Conservation (phyloP, 2,113 vertebrate genomes). For the Ovis canadensis region DNA sequence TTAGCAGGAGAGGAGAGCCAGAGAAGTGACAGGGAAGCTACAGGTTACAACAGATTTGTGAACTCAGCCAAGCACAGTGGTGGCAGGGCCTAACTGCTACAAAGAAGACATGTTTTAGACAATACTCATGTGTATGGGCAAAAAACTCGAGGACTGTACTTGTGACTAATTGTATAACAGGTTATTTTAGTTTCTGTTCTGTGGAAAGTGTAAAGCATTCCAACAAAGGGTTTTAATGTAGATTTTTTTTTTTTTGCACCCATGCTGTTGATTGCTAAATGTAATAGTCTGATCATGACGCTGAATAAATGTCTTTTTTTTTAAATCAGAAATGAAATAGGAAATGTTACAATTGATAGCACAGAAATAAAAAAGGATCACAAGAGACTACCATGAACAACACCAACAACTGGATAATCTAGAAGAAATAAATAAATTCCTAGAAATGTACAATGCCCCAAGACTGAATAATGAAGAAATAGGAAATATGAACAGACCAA, state of each 20-base stretch:
- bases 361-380: background rate
- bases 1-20: slow-evolving; percentile 95
- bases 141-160: background rate
- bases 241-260: background rate
- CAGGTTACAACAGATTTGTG: slow-evolving; percentile 94
- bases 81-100: slow-evolving; percentile 91
- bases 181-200: too few relatives aligned
- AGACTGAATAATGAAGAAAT: background rate
- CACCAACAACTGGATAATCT: background rate
- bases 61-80: slow-evolving; percentile 92
- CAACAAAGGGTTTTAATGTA: too few relatives aligned
- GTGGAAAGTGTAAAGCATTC: too few relatives aligned
- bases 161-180: too few relatives aligned
- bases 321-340: background rate
- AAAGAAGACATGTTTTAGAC: slow-evolving; percentile 86
- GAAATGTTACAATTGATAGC: background rate
- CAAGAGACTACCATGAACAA: background rate
- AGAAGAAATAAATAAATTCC: background rate
- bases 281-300: slow-evolving; percentile 87
- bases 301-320: slow-evolving; percentile 93
- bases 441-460: background rate
- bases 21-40: slow-evolving; percentile 94
- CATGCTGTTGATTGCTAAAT: slow-evolving; percentile 87
- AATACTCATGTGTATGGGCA: slow-evolving; percentile 73
- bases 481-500: background rate